Conservation (phyloP, 2,888 invertebrate species). For the Kuschelorhynchus macadamiae region DNA sequence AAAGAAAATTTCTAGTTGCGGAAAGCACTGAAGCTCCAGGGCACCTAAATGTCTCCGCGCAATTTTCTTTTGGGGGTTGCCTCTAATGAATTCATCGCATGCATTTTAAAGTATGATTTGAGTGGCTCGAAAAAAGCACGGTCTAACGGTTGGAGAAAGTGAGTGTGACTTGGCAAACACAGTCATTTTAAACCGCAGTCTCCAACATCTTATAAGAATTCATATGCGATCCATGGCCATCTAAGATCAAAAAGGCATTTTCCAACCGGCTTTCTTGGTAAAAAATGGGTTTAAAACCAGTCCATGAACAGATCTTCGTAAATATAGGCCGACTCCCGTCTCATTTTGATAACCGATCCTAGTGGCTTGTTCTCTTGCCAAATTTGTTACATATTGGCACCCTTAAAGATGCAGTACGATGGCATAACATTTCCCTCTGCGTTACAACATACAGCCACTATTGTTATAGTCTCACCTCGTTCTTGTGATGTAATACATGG, state of each 20-base stretch:
- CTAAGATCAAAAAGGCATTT: not conserved
- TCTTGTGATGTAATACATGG: not conserved
- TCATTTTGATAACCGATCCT: slow-evolving; percentile 24
- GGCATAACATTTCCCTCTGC: slow-evolving; percentile 26
- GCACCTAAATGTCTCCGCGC: slow-evolving; percentile 2
- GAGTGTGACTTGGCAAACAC: slow-evolving; percentile 27
- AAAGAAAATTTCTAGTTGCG: too few species aligned
- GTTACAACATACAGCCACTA: slow-evolving; percentile 6
- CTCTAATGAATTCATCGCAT: slow-evolving; percentile 11
- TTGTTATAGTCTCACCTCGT: slow-evolving; percentile 8
- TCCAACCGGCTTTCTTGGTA: slow-evolving; percentile 19
- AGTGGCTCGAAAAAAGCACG: slow-evolving; percentile 14
- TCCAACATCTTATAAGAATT: slow-evolving; percentile 13
- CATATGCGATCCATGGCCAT: not conserved
- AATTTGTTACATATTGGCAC: slow-evolving; percentile 25
- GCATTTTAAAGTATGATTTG: slow-evolving; percentile 18
- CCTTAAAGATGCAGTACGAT: slow-evolving; percentile 29
- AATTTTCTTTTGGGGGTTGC: not conserved
- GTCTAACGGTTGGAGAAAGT: slow-evolving; percentile 33
- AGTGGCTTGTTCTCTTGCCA: slow-evolving; percentile 27
- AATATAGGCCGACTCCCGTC: slow-evolving; percentile 27
- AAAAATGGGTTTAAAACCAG: slow-evolving; percentile 14
- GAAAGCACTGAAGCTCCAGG: not conserved
- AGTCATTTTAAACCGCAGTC: slow-evolving; percentile 3
- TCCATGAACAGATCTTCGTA: slow-evolving; percentile 8